Evolutionary conservation across 2,113 vertebrate species (phyloP).

Genomic region (Alligator sinensis): DNA sequence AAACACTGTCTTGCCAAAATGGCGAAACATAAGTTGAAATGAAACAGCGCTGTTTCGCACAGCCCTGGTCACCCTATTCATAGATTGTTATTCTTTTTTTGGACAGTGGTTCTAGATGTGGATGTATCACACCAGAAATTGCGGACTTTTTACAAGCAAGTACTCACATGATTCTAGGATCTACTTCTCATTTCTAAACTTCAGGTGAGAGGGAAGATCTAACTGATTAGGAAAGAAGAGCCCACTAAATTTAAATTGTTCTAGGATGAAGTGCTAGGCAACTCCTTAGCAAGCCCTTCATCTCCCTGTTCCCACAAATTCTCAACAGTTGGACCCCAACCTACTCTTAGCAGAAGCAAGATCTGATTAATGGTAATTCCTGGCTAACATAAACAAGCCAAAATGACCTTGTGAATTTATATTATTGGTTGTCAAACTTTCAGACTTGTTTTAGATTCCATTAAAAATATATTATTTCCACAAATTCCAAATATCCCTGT

Average conservation of each 20-base stretch:
- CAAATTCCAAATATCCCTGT: neutral
- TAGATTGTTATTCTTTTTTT: too few species aligned
- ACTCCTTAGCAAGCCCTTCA: neutral
- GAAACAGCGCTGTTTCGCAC: too few species aligned
- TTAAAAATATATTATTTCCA: neutral
- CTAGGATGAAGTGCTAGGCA: neutral
- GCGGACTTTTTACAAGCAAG: neutral
- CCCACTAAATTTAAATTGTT: too few species aligned
- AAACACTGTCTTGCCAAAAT: too few species aligned
- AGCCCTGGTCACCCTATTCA: too few species aligned
- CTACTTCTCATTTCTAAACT: neutral
- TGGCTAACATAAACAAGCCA: neutral
- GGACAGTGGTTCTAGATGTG: too few species aligned
- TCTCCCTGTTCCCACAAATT: neutral
- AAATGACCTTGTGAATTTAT: neutral
- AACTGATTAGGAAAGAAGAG: neutral
- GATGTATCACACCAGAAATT: neutral
- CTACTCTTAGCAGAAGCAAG: neutral
- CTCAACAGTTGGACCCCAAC: neutral
- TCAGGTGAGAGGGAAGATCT: neutral
- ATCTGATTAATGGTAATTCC: neutral
- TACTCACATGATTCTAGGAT: neutral
- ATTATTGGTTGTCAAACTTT: neutral
- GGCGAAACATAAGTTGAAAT: too few species aligned
- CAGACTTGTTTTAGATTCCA: accelerated